Conservation (phyloP, 2,888 invertebrate genomes). For the Brachypalpus laphriformis region DNA sequence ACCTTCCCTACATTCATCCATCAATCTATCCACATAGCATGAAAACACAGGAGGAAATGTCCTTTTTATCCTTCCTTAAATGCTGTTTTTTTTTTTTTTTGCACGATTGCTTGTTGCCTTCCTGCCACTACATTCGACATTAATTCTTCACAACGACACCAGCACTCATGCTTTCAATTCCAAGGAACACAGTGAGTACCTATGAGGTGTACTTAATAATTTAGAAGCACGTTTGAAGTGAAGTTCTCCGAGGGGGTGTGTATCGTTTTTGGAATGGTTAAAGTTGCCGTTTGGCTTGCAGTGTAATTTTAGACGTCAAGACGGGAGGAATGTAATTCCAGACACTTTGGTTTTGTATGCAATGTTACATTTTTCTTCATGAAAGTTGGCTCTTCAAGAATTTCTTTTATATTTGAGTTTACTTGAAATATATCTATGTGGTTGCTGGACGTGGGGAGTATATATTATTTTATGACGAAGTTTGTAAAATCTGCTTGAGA, state of each 20-base stretch:
- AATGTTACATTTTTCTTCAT: too few species aligned
- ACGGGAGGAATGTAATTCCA: constrained; percentile 32
- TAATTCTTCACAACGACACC: constrained; percentile 33
- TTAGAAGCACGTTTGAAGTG: constrained; percentile 59
- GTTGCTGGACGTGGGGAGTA: too few species aligned
- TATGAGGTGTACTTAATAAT: constrained; percentile 50
- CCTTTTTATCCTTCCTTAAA: constrained; percentile 29
- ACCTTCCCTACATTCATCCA: constrained; percentile 38
- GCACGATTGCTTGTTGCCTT: constrained; percentile 18
- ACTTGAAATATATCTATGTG: too few species aligned
- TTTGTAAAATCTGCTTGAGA: too few species aligned
- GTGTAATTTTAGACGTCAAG: constrained; percentile 22
- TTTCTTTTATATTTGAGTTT: too few species aligned
- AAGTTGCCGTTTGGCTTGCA: constrained; percentile 29
- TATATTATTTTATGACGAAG: too few species aligned
- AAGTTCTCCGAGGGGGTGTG: constrained; percentile 10
- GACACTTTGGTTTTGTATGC: too few species aligned
- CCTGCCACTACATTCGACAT: constrained; percentile 19
- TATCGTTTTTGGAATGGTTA: constrained; percentile 7
- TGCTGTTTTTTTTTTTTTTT: not conserved
- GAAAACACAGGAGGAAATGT: not conserved
- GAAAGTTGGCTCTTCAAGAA: too few species aligned
- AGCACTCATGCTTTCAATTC: constrained; percentile 9
- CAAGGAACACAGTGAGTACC: constrained; percentile 15
- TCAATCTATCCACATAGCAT: constrained; percentile 30